phyloP scores from a whole-genome alignment of 2,888 invertebrate species.

The Tenthredo mesomela region DNA sequence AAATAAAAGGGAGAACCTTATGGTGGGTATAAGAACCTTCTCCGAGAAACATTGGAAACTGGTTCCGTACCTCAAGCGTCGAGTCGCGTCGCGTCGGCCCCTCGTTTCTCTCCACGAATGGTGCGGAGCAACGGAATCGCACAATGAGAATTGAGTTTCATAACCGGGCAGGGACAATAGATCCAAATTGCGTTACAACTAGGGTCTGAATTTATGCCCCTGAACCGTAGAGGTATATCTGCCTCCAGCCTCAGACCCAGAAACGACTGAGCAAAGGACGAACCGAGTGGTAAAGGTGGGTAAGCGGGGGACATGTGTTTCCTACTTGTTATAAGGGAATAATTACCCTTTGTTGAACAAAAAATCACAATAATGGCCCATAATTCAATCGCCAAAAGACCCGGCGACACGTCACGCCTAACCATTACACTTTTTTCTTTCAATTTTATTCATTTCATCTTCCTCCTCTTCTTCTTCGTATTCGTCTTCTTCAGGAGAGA shows the following conservation, averaged over 20 bases:
- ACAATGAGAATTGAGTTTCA: constrained; percentile 52
- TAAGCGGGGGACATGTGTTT: constrained; percentile 75
- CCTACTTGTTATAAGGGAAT: constrained; percentile 67
- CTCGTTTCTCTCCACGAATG: constrained; percentile 9
- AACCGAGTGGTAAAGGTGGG: constrained; percentile 78
- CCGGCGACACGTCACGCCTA: constrained; percentile 41
- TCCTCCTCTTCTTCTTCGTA: not conserved
- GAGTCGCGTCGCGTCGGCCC: constrained; percentile 1
- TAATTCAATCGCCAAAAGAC: constrained; percentile 38
- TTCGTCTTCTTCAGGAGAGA: not conserved
- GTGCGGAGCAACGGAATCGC: constrained; percentile 33
- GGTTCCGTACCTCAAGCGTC: constrained; percentile 12
- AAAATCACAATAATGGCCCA: constrained; percentile 45
- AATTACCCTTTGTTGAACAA: constrained; percentile 64
- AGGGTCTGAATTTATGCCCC: constrained; percentile 70
- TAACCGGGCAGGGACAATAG: constrained; percentile 68
- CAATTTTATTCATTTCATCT: not conserved
- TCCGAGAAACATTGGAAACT: constrained; percentile 45
- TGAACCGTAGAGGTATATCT: constrained; percentile 27
- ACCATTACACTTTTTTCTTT: not conserved
- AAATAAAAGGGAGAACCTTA: not conserved
- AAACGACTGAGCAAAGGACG: constrained; percentile 74
- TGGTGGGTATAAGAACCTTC: constrained; percentile 23
- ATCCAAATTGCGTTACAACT: constrained; percentile 72
- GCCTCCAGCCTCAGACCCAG: constrained; percentile 76